Evolutionary conservation across 2,797 vertebrate genomes (phyloP).

Genomic region (Glossophaga mutica): DNA sequence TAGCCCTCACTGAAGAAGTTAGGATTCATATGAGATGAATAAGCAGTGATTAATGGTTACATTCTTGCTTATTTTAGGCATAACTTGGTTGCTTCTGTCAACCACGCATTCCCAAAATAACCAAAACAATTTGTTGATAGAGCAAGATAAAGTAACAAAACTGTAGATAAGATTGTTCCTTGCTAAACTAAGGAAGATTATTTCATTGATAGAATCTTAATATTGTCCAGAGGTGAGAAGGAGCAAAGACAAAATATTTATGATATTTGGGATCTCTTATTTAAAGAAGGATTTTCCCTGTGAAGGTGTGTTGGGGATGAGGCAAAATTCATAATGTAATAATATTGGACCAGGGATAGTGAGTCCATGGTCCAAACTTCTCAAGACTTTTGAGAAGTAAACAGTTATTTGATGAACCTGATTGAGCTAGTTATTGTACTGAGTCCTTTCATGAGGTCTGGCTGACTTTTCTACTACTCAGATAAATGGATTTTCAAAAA

Average conservation of each 20-base stretch:
- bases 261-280: not conserved
- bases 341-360: not conserved
- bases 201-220: not conserved
- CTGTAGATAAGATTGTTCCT: not conserved
- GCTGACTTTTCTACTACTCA: not conserved
- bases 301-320: not conserved
- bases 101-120: not conserved
- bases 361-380: not conserved
- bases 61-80: not conserved
- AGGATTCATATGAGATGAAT: not conserved
- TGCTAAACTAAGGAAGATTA: not conserved
- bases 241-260: slow-evolving; percentile 2
- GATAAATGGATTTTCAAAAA: not conserved
- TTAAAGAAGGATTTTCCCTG: not conserved
- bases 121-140: not conserved
- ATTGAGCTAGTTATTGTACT: not conserved
- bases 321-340: not conserved
- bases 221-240: not conserved
- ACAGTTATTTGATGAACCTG: not conserved
- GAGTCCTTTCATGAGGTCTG: not conserved
- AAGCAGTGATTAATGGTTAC: not conserved
- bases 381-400: not conserved
- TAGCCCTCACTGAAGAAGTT: not conserved
- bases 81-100: not conserved
- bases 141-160: not conserved